Evolutionary conservation across 2,888 invertebrate genomes (phyloP), one percentile per base, ranked within the genome.

Genomic region (Imbricaverruca yamaguchii): DNA sequence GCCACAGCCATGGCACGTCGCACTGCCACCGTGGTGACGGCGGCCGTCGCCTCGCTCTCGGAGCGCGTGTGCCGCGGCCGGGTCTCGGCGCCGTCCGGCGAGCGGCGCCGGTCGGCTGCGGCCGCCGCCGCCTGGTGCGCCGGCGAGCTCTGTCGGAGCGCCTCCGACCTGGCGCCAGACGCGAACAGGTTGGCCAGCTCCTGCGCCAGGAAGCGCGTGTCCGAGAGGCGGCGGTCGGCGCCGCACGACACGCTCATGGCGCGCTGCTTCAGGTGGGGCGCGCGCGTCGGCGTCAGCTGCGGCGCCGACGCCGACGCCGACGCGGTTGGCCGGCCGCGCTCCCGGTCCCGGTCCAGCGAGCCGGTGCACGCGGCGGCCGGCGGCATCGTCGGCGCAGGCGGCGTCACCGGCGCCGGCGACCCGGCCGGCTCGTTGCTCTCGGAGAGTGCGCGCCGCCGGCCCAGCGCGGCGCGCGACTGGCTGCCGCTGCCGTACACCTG

Each of bases 231-330:
- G 10, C 74, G 74, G 74, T 74, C 74, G 74, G 74, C 21, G 74
- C 74, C 74, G 74, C 74, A 74, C 55, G 74, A 74, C 23, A 74
- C 74, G 74, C 74, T 74, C 74, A 74, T 55, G 55, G 74, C 74
- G 74, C 74, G 74, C 74, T 74, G 74, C 21, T 74, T 74, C 21
- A 74, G 21, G 55, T 53, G 55, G 21, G 18, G 15, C 53, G 53
- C 21, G 21, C 74, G 74, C 18, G 18, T 6, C 2, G 74, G 55
- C 21, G 74, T 3, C 7, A 9, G n/a, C 10, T 8, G 18, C 18
- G 74, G 9, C 55, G 53, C 10, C 23, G 18, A 13, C 1, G 55
- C 74, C 21, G 74, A 53, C 11, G 55, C 74, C 10, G 59, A 11
- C 12, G 59, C 59, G 39, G 55, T 0, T 21, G 55, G 53, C 21